phyloP scores from a whole-genome alignment of 2,113 vertebrate species.

The Meleagris gallopavo region DNA sequence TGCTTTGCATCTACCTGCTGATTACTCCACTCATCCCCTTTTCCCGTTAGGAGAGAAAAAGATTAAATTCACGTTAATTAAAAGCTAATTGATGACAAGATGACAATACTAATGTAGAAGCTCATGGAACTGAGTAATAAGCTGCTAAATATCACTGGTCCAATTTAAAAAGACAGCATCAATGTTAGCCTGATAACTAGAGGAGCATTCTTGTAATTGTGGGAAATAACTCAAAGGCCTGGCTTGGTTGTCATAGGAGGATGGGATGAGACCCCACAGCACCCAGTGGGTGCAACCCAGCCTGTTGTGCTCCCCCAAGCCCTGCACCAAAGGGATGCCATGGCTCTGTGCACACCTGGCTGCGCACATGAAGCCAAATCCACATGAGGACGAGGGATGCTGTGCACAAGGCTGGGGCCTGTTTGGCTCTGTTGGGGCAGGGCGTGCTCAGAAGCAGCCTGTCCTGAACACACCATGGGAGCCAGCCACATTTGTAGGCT shows the following conservation, averaged over 20 bases:
- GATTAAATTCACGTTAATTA: background rate
- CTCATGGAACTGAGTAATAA: background rate
- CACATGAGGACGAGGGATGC: rapidly evolving
- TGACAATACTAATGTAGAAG: background rate
- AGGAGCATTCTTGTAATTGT: background rate
- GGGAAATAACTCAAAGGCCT: background rate
- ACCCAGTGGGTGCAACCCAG: background rate
- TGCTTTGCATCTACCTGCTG: background rate
- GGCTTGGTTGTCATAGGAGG: background rate
- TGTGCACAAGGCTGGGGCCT: background rate
- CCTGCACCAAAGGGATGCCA: background rate
- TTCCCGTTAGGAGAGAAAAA: background rate
- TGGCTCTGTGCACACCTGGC: background rate
- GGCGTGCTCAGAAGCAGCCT: background rate
- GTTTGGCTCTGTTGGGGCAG: rapidly evolving
- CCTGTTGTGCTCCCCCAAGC: background rate
- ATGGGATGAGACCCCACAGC: background rate
- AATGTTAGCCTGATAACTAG: background rate
- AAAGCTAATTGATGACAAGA: background rate
- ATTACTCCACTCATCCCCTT: background rate
- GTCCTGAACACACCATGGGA: background rate
- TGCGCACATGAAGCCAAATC: background rate
- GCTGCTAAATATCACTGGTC: background rate
- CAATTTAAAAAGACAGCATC: background rate
- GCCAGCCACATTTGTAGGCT: background rate